phyloP scores from a whole-genome alignment of 2,888 invertebrate species.

The Psylliodes chrysocephalus region DNA sequence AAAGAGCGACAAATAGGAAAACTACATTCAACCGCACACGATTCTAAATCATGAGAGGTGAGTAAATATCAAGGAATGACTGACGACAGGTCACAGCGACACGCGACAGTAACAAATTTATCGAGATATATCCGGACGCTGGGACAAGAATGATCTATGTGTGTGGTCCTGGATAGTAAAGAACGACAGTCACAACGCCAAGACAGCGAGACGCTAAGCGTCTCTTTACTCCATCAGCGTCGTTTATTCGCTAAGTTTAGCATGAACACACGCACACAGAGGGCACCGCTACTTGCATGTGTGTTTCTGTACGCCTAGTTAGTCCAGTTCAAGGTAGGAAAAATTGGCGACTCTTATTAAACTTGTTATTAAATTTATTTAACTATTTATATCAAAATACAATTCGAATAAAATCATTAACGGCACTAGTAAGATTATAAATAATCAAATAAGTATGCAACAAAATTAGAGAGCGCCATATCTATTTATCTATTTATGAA shows the following conservation, averaged over 20 bases:
- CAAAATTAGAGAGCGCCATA: too few species aligned
- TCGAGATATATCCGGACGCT: slow-evolving; percentile 6
- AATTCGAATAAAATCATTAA: too few species aligned
- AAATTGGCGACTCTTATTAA: too few species aligned
- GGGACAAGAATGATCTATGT: slow-evolving; percentile 53
- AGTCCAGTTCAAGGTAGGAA: not conserved
- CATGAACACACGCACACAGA: slow-evolving; percentile 46
- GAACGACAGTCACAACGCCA: slow-evolving; percentile 45
- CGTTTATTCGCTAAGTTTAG: slow-evolving; percentile 58
- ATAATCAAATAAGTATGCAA: too few species aligned
- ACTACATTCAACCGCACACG: too few species aligned
- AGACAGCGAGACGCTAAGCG: slow-evolving; percentile 32
- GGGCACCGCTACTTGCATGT: not conserved
- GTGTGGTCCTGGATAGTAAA: slow-evolving; percentile 55
- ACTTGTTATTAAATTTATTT: too few species aligned
- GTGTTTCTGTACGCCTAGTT: not conserved
- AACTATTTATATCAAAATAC: too few species aligned
- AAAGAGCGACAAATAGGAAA: too few species aligned
- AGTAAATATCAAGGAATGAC: slow-evolving; percentile 12
- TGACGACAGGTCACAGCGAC: not conserved
- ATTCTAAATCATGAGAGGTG: not conserved
- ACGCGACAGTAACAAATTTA: slow-evolving; percentile 13
- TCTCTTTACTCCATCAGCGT: slow-evolving; percentile 39
- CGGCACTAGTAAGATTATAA: too few species aligned
- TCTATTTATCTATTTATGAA: too few species aligned